These are phyloP conservation scores for Ivindomyrus marchei DNA, from an alignment of 2,113 vertebrate genomes.

Conservation along the genomic window DNA sequence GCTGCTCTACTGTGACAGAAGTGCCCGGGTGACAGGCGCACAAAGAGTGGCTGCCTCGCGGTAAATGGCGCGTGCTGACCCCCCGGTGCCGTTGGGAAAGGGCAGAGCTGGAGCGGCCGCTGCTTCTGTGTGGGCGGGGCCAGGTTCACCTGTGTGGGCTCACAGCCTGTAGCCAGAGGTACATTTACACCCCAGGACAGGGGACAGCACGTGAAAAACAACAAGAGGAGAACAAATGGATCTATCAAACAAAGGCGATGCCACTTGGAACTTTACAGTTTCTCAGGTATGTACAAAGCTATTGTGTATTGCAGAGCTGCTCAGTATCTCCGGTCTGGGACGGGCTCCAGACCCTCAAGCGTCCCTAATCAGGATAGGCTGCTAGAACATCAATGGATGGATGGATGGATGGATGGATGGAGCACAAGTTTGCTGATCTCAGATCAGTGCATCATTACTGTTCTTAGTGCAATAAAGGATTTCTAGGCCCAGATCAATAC, in stretches of 20 bases:
- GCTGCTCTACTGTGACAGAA: slow-evolving; percentile 34
- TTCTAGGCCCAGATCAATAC: slow-evolving; percentile 2
- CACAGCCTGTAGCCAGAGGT: slow-evolving; percentile 12
- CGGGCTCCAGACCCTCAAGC: not conserved
- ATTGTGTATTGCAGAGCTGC: not conserved
- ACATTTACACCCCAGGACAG: slow-evolving; percentile 36
- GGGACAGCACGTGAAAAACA: slow-evolving; percentile 24
- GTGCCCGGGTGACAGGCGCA: slow-evolving; percentile 58
- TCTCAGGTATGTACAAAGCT: not conserved
- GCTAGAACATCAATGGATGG: not conserved
- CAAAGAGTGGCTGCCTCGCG: slow-evolving; percentile 50
- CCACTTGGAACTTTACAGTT: not conserved
- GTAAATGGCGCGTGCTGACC: slow-evolving; percentile 53
- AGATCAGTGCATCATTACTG: not conserved
- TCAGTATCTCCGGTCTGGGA: not conserved
- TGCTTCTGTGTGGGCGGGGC: slow-evolving; percentile 36
- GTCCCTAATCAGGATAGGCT: not conserved
- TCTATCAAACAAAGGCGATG: not conserved
- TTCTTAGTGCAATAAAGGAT: slow-evolving; percentile 1
- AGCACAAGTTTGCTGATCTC: not conserved
- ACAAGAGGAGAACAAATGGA: not conserved
- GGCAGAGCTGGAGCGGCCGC: slow-evolving; percentile 43
- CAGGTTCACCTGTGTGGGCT: not conserved
- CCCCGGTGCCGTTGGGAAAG: slow-evolving; percentile 45
- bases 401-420: not conserved